Percentiles rank a stretch among this genome's conserved stretches.
These are phyloP conservation scores for Tauraco hartlaubi DNA, from an alignment of 2,797 vertebrate species.

Conservation along the genomic window DNA sequence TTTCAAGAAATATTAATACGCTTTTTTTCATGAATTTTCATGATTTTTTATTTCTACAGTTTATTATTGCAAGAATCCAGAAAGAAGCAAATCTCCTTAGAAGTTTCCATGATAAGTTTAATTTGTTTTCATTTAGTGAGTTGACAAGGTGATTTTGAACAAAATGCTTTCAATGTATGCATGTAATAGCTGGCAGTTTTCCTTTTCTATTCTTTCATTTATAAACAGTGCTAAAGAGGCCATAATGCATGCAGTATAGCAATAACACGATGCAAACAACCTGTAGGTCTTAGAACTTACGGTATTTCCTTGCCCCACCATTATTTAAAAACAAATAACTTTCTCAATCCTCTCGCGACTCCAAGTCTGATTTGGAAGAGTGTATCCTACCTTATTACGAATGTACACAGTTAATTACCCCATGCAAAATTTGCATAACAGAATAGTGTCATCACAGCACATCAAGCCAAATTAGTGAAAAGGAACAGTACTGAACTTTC, in stretches of 20 bases:
- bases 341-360: background rate
- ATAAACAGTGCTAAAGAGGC: background rate
- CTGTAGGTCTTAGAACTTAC: background rate
- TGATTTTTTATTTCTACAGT: background rate
- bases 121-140: background rate
- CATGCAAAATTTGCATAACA: background rate
- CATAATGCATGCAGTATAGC: background rate
- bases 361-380: background rate
- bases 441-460: background rate
- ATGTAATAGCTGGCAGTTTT: background rate
- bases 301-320: background rate
- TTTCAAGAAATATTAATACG: background rate
- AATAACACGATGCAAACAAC: background rate
- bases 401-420: constrained; percentile 12
- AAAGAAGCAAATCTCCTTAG: background rate
- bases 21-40: background rate
- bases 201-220: background rate
- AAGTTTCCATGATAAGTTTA: background rate
- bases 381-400: constrained; percentile 17
- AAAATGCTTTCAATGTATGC: background rate
- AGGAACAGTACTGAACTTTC: background rate
- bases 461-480: constrained; percentile 28
- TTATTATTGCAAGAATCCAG: background rate
- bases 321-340: background rate
- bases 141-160: background rate